Conservation (phyloP, 2,113 vertebrate species). For the Porphyrio hochstetteri region DNA sequence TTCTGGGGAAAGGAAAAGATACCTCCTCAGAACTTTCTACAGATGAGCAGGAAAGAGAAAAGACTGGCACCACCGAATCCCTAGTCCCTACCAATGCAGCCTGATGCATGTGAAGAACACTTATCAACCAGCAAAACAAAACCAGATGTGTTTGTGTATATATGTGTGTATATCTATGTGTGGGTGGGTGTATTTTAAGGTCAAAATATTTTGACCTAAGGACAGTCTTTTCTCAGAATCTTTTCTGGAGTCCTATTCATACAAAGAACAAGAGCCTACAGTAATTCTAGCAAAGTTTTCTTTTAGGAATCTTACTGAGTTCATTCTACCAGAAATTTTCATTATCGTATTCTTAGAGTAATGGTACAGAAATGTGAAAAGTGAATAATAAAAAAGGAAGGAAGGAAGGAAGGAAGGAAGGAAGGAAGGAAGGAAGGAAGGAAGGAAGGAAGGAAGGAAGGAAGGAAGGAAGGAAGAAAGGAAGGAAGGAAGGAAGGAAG, state of each 20-base stretch:
- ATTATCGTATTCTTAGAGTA: neutral
- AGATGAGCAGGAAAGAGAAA: neutral
- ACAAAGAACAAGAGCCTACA: neutral
- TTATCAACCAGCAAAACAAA: neutral
- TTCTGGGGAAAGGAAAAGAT: neutral
- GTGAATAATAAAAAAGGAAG: neutral
- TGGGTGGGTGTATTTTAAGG: neutral
- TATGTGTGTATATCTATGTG: accelerated
- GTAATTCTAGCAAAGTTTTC: neutral
- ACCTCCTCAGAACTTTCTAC: neutral
- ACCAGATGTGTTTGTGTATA: accelerated
- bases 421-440: neutral
- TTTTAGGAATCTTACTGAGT: neutral
- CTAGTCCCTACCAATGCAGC: neutral
- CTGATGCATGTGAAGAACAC: neutral
- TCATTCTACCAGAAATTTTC: neutral
- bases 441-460: neutral
- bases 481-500: accelerated
- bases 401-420: neutral
- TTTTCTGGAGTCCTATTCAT: neutral
- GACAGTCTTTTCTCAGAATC: neutral
- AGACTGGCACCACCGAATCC: neutral
- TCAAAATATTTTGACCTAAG: neutral
- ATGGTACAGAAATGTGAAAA: too few species aligned
- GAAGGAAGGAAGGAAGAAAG: neutral